Conservation (phyloP, 2,797 vertebrate species). For the Margarornis squamiger region DNA sequence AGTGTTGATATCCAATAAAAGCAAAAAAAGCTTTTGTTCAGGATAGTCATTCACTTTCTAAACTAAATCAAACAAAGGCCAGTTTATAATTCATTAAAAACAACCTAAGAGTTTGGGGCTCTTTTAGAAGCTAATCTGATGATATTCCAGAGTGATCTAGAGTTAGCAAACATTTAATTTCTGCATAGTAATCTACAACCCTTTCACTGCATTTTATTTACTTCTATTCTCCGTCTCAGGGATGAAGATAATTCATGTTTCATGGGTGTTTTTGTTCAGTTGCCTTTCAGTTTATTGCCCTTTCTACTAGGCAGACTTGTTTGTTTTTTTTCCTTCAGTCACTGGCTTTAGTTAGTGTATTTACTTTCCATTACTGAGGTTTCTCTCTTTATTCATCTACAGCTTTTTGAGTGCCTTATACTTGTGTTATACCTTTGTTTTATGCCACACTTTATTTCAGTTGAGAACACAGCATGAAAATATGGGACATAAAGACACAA, state of each 20-base stretch:
- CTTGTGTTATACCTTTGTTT: background rate
- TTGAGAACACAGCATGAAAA: background rate
- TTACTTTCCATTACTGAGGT: background rate
- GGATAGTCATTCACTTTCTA: background rate
- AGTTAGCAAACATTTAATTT: background rate
- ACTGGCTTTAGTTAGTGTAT: background rate
- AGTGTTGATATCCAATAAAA: background rate
- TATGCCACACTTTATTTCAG: background rate
- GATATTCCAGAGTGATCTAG: background rate
- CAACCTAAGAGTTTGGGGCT: background rate
- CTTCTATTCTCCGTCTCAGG: background rate
- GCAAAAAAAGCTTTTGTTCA: background rate
- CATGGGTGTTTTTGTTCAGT: background rate
- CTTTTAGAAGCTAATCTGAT: background rate
- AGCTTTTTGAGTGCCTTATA: background rate
- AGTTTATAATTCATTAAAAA: background rate
- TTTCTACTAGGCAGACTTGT: background rate
- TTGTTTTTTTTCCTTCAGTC: background rate
- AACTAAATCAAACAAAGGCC: background rate
- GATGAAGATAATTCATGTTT: rapidly evolving
- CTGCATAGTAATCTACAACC: background rate
- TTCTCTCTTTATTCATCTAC: background rate
- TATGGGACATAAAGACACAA: background rate
- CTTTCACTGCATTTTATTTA: background rate
- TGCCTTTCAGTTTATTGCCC: background rate